These are phyloP conservation scores for Tubulanus polymorphus DNA, from an alignment of 2,888 invertebrate species.

Conservation along the genomic window DNA sequence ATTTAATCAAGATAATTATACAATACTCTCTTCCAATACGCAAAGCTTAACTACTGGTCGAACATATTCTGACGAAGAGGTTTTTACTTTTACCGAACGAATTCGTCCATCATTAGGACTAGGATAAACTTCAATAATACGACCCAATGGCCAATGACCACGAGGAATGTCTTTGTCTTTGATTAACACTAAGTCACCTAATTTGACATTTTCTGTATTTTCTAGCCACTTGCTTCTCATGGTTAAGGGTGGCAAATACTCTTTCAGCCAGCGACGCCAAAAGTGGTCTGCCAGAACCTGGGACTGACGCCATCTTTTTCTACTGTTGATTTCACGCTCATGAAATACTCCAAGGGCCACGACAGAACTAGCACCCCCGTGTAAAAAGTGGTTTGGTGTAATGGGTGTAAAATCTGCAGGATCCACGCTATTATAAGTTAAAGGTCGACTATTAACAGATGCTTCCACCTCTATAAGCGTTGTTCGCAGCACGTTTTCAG, in stretches of 20 bases:
- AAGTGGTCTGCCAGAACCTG: not conserved
- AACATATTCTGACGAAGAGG: not conserved
- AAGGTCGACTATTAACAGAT: conserved; percentile 5
- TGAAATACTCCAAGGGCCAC: not conserved
- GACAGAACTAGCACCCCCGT: not conserved
- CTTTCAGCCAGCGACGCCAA: not conserved
- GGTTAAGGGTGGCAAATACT: not conserved
- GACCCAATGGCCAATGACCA: not conserved
- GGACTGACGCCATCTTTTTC: not conserved
- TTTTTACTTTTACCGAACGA: not conserved
- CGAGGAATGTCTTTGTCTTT: not conserved
- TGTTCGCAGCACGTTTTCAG: not conserved
- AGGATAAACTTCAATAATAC: not conserved
- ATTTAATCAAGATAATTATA: too few species aligned
- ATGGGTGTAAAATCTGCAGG: conserved; percentile 2
- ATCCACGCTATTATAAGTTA: not conserved
- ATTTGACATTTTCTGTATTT: not conserved
- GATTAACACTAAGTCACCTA: not conserved
- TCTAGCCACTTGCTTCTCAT: not conserved
- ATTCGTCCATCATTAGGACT: not conserved
- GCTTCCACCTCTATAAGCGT: not conserved
- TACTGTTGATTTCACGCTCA: not conserved
- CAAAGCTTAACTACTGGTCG: not conserved
- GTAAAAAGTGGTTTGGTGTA: conserved; percentile 6
- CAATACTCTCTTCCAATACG: not conserved